Percentiles rank a stretch among this genome's conserved stretches.
phyloP scores from a whole-genome alignment of 2,888 invertebrate species.

The Drosophila prolongata region DNA sequence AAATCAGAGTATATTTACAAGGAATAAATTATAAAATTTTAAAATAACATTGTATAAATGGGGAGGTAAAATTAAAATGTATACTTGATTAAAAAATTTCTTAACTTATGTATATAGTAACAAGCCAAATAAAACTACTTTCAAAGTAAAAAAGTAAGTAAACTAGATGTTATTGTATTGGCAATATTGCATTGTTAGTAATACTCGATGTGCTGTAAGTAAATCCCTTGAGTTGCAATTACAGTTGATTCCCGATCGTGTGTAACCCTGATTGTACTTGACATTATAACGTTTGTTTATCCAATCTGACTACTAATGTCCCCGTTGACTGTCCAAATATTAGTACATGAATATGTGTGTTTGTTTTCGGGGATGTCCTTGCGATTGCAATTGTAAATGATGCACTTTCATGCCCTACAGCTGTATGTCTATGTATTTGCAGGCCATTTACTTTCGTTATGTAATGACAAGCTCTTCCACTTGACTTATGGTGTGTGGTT shows the following conservation, averaged over 20 bases:
- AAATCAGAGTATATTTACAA: too few species aligned
- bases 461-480: slow-evolving; percentile 13
- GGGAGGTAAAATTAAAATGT: too few species aligned
- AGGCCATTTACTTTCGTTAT: slow-evolving; percentile 34
- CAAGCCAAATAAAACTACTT: not conserved
- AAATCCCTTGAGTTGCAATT: slow-evolving; percentile 32
- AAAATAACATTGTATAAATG: too few species aligned
- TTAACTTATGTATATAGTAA: not conserved
- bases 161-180: not conserved
- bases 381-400: slow-evolving; percentile 27
- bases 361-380: slow-evolving; percentile 33
- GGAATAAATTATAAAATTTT: not conserved
- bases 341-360: slow-evolving; percentile 17
- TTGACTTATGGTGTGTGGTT: not conserved
- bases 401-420: slow-evolving; percentile 40
- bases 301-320: slow-evolving; percentile 35
- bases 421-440: slow-evolving; percentile 25
- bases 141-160: not conserved
- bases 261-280: slow-evolving; percentile 36
- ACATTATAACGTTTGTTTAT: slow-evolving; percentile 35
- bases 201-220: not conserved
- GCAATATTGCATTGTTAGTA: slow-evolving; percentile 3
- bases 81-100: too few species aligned
- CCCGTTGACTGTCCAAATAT: slow-evolving; percentile 40
- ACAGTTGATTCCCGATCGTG: slow-evolving; percentile 23